Conservation (phyloP, 2,113 vertebrate species). For the Labeo rohita region DNA sequence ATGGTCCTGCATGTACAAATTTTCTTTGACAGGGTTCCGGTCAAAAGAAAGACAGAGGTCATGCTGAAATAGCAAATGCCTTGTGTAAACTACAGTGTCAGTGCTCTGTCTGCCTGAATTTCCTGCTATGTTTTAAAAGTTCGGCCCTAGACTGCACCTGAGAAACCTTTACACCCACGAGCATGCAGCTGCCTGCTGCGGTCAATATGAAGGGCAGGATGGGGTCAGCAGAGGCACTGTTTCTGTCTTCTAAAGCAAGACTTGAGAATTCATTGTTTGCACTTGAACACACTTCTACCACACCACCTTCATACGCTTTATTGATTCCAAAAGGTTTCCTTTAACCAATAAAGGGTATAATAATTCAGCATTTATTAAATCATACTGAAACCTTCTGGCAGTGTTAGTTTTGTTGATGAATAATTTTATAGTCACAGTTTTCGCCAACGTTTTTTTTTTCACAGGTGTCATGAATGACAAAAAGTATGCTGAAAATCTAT, state of each 20-base stretch:
- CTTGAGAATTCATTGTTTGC: neutral
- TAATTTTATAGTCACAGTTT: too few species aligned
- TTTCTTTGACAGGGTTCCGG: neutral
- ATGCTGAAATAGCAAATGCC: slow-evolving; percentile 2
- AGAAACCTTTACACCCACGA: neutral
- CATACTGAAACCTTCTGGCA: too few species aligned
- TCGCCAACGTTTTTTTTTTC: too few species aligned
- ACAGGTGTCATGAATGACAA: too few species aligned
- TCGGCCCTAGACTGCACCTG: neutral
- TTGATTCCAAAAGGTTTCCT: too few species aligned
- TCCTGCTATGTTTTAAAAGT: neutral
- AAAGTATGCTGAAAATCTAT: too few species aligned
- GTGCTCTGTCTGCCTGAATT: slow-evolving; percentile 6
- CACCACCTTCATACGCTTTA: neutral
- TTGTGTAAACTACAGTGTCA: neutral
- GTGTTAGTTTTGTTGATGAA: too few species aligned
- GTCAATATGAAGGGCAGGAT: neutral
- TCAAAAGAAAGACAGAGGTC: slow-evolving; percentile 1
- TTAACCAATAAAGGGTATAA: neutral
- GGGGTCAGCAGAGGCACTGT: neutral
- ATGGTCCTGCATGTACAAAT: neutral
- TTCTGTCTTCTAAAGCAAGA: neutral
- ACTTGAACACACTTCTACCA: neutral
- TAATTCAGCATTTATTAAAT: neutral
- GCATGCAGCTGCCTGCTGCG: neutral